These are phyloP conservation scores for Drosophila percnosoma DNA, from an alignment of 2,888 invertebrate species.

Conservation along the genomic window DNA sequence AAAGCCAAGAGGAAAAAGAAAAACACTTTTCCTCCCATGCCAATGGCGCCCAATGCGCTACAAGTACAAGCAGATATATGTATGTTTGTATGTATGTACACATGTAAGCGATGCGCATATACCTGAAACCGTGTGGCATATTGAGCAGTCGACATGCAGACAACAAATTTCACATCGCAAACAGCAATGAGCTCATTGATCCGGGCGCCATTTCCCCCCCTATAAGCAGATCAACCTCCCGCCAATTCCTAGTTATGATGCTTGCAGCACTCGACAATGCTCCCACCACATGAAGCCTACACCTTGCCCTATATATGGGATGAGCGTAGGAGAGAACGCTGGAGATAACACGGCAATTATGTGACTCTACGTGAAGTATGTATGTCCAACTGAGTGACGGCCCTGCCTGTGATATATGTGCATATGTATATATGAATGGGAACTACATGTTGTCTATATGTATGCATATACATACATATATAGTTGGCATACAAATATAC, in stretches of 20 bases:
- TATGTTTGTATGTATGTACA: neutral
- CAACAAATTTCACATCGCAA: conserved; percentile 35
- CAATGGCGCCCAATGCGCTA: conserved; percentile 49
- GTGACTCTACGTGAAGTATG: conserved; percentile 6
- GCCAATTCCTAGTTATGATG: conserved; percentile 18
- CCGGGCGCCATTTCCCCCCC: conserved; percentile 29
- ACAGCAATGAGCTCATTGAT: conserved; percentile 74
- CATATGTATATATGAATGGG: conserved; percentile 20
- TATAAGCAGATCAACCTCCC: conserved; percentile 1
- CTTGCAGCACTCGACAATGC: conserved; percentile 15
- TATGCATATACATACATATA: conserved; percentile 15
- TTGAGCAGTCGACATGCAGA: conserved; percentile 18
- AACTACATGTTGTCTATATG: conserved; percentile 7
- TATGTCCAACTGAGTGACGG: conserved; percentile 47
- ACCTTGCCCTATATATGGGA: conserved; percentile 57
- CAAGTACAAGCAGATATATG: conserved; percentile 23
- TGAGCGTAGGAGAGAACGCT: conserved; percentile 27
- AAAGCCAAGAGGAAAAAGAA: conserved; percentile 25
- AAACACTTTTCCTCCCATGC: conserved; percentile 22
- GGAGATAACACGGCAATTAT: conserved; percentile 28
- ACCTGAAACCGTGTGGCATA: conserved; percentile 29
- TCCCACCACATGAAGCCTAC: conserved; percentile 24
- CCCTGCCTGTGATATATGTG: conserved; percentile 39
- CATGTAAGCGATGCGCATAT: conserved; percentile 21
- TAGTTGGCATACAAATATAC: conserved; percentile 20